These are phyloP conservation scores for Cyphomyrus discorhynchus DNA, from an alignment of 2,113 vertebrate genomes.

Conservation along the genomic window DNA sequence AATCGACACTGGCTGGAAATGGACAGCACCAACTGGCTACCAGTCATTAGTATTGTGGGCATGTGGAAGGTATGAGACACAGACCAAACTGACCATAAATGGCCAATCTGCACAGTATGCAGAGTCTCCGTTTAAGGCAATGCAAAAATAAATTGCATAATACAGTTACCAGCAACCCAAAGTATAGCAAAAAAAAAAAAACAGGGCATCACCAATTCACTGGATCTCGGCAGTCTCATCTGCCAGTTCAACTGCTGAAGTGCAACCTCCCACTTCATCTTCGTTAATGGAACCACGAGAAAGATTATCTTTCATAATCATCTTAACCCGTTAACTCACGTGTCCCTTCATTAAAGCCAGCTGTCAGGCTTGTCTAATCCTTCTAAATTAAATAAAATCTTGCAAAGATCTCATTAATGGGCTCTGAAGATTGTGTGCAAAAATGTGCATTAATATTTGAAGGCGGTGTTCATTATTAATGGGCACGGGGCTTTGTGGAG, in stretches of 20 bases:
- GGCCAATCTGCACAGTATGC: not conserved
- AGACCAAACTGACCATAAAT: not conserved
- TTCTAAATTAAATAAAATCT: constrained; percentile 56
- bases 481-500: constrained; percentile 23
- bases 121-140: not conserved
- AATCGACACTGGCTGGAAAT: not conserved
- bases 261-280: constrained; percentile 41
- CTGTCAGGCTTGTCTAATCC: constrained; percentile 49
- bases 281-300: constrained; percentile 32
- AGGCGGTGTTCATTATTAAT: constrained; percentile 53
- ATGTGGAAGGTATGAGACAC: not conserved
- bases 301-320: constrained; percentile 48
- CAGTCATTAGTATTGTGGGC: not conserved
- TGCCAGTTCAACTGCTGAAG: constrained; percentile 42
- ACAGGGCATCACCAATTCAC: not conserved
- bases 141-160: not conserved
- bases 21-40: not conserved
- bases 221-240: constrained; percentile 29
- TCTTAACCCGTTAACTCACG: constrained; percentile 30
- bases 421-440: constrained; percentile 56
- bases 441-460: constrained; percentile 65
- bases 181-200: not conserved
- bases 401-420: constrained; percentile 52
- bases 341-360: constrained; percentile 21
- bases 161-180: not conserved